Percentiles rank a stretch among this genome's conserved stretches.
phyloP scores from a whole-genome alignment of 2,797 vertebrate genomes.

The Coluber constrictor region DNA sequence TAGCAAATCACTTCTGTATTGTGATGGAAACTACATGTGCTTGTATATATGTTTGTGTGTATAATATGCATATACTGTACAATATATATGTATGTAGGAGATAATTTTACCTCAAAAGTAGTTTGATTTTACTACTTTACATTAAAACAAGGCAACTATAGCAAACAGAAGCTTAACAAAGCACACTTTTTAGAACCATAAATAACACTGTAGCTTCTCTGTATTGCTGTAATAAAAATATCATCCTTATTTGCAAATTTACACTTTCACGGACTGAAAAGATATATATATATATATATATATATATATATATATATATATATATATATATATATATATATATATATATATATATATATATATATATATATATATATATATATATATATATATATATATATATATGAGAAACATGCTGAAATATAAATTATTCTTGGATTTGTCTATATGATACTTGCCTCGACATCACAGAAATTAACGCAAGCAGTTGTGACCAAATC shows the following conservation, averaged over 20 bases:
- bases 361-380: not conserved
- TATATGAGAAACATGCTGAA: not conserved
- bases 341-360: no score
- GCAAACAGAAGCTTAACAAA: not conserved
- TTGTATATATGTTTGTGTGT: no score
- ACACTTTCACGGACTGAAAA: not conserved
- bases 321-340: no score
- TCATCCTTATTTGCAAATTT: slow-evolving; percentile 4
- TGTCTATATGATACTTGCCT: slow-evolving; percentile 1
- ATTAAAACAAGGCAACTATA: not conserved
- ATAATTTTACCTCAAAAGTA: not conserved
- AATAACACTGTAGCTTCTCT: not conserved
- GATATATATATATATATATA: no score
- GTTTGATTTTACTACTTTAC: not conserved
- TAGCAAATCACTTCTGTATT: not conserved
- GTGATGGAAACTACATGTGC: not conserved
- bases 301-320: no score
- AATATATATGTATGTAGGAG: not conserved
- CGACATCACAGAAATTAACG: slow-evolving; percentile 17
- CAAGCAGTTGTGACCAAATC: slow-evolving; percentile 14
- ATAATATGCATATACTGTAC: not conserved
- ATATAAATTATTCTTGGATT: slow-evolving; percentile 23
- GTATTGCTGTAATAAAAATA: not conserved
- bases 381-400: no score
- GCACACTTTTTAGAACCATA: not conserved